These are phyloP conservation scores for Ditylenchus weischeri DNA, from an alignment of 2,888 invertebrate species.

Conservation along the genomic window DNA sequence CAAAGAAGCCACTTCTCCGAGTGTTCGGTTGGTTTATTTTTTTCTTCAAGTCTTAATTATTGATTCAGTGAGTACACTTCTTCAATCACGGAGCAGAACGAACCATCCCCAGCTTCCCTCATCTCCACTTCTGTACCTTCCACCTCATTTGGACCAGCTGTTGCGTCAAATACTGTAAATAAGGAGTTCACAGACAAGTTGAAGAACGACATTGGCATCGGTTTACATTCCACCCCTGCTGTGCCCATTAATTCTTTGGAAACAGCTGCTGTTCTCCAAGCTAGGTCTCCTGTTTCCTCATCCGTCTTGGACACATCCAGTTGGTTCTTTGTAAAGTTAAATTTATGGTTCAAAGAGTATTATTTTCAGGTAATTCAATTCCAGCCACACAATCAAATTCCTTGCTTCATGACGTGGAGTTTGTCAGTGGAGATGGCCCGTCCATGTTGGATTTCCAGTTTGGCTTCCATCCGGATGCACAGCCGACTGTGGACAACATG, in stretches of 20 bases:
- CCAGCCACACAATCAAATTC: background rate
- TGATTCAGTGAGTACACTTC: no score
- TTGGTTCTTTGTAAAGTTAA: background rate
- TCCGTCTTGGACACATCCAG: no score
- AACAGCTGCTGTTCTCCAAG: background rate
- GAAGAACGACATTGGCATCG: conserved; percentile 49
- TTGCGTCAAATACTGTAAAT: conserved; percentile 8
- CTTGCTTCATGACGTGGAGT: conserved; percentile 5
- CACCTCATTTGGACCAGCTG: background rate
- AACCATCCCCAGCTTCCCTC: background rate
- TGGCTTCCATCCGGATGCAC: conserved; percentile 4
- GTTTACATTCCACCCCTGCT: background rate
- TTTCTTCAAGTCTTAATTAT: background rate
- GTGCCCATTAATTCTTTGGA: background rate
- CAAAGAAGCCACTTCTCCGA: background rate
- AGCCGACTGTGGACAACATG: background rate
- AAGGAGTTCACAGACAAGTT: conserved; percentile 40
- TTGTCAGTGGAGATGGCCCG: conserved; percentile 5
- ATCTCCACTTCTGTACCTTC: background rate
- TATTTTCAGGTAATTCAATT: conserved; percentile 1
- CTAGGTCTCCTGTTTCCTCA: no score
- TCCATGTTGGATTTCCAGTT: conserved; percentile 8
- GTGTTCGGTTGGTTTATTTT: background rate
- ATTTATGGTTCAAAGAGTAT: background rate
- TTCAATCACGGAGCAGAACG: background rate